Evolutionary conservation across 2,888 invertebrate species (phyloP).

Genomic region (Gerris lacustris): DNA sequence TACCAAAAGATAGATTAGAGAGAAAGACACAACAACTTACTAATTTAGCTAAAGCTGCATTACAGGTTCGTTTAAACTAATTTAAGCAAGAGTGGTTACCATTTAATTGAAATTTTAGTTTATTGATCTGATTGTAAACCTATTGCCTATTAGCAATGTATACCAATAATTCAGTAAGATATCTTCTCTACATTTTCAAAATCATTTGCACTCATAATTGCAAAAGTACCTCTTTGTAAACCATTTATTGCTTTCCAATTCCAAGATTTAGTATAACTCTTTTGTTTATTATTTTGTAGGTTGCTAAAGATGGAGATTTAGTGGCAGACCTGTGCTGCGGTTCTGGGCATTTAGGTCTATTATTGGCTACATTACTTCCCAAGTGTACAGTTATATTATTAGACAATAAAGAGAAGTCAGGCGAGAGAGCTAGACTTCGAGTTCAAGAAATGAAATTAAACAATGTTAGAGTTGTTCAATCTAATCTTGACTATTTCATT

Average conservation of each 20-base stretch:
- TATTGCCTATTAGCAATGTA: no score
- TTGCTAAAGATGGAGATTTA: constrained; percentile 53
- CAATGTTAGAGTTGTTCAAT: constrained; percentile 69
- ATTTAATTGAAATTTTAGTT: no score
- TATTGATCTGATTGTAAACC: no score
- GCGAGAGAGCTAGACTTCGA: constrained; percentile 58
- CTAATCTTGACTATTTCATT: constrained; percentile 80
- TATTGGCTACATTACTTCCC: constrained; percentile 68
- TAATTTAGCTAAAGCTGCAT: constrained; percentile 63
- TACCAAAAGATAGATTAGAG: constrained; percentile 58
- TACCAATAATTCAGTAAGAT: no score
- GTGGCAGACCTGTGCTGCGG: constrained; percentile 93
- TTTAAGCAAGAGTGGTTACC: no score
- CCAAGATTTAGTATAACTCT: no score
- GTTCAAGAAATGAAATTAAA: constrained; percentile 51
- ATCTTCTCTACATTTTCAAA: no score
- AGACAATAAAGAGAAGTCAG: constrained; percentile 83
- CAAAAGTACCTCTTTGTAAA: no score
- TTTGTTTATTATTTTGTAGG: constrained; percentile 19
- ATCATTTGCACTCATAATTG: no score
- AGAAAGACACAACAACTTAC: constrained; percentile 79
- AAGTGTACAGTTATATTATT: constrained; percentile 61
- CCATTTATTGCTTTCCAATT: no score
- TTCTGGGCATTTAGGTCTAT: constrained; percentile 81
- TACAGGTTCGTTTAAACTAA: constrained; percentile 37